Conservation (phyloP, 2,797 vertebrate species). For the Melopsittacus undulatus region DNA sequence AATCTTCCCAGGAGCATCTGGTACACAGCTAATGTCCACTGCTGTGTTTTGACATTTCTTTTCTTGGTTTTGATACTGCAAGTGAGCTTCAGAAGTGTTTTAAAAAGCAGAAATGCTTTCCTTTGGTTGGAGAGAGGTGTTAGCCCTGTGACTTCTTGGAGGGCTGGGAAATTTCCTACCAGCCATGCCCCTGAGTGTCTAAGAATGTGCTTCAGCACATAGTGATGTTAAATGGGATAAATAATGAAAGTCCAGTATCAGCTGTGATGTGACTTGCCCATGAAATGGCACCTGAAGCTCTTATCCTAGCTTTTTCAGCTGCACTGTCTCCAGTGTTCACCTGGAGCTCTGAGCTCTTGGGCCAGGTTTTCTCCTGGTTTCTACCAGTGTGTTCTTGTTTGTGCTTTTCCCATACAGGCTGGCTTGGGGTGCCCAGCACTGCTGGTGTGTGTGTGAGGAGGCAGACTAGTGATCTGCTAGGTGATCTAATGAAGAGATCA, state of each 20-base stretch:
- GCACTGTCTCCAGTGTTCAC: neutral
- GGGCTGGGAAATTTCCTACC: neutral
- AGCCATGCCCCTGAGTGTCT: neutral
- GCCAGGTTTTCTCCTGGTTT: neutral
- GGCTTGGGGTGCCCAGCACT: neutral
- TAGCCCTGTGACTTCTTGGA: neutral
- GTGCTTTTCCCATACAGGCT: neutral
- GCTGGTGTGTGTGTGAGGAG: neutral
- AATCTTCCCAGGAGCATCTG: neutral
- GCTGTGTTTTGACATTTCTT: neutral
- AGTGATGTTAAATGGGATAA: neutral
- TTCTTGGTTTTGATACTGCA: neutral
- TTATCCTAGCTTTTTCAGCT: neutral
- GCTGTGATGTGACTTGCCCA: neutral
- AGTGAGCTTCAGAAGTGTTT: neutral
- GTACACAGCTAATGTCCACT: neutral
- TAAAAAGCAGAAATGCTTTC: neutral
- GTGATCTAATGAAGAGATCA: neutral
- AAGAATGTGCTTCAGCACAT: neutral
- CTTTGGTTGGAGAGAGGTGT: neutral
- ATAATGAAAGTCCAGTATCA: neutral
- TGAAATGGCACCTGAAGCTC: neutral
- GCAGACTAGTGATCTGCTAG: neutral
- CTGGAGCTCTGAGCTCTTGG: neutral
- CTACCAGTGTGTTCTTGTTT: neutral